phyloP scores from a whole-genome alignment of 1,140 invertebrate species.

The Pseudomyrmex concolor region DNA sequence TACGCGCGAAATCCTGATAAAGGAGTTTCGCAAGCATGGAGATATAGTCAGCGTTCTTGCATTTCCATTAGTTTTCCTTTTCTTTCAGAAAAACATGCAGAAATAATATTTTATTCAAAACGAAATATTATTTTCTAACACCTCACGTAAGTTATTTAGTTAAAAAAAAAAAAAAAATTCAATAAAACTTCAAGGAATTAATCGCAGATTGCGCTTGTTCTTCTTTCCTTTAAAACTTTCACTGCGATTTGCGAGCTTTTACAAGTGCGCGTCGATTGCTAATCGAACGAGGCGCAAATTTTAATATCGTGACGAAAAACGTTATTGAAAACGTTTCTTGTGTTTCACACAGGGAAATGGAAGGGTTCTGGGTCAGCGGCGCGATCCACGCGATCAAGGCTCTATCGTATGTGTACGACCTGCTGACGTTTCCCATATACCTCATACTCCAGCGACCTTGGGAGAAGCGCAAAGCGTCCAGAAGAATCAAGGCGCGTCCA shows the following conservation, averaged over 20 bases:
- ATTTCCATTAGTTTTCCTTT: background rate
- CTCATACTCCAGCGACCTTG: conserved; percentile 95
- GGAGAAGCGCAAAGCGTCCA: conserved; percentile 90
- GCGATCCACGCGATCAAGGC: conserved; percentile 91
- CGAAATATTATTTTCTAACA: too few relatives aligned
- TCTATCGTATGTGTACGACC: conserved; percentile 93
- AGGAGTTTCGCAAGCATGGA: background rate
- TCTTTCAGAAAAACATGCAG: too few relatives aligned
- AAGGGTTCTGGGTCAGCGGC: conserved; percentile 91
- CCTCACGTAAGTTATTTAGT: too few relatives aligned
- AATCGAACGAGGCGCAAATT: background rate
- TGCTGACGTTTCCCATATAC: conserved; percentile 95
- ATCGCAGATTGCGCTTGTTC: background rate
- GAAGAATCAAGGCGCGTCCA: conserved; percentile 89
- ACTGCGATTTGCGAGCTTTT: too few relatives aligned
- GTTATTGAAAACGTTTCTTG: background rate
- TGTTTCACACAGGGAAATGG: conserved; percentile 88
- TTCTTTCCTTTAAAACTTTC: conserved; percentile 15
- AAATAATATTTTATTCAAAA: too few relatives aligned
- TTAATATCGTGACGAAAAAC: background rate
- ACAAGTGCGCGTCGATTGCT: too few relatives aligned
- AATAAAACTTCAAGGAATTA: background rate
- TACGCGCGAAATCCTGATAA: background rate
- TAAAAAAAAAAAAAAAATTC: background rate
- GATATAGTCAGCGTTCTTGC: background rate